These are phyloP conservation scores for Theonella swinhoei DNA, from an alignment of 37 sponge, comb jelly and placozoan species.

Conservation along the genomic window DNA sequence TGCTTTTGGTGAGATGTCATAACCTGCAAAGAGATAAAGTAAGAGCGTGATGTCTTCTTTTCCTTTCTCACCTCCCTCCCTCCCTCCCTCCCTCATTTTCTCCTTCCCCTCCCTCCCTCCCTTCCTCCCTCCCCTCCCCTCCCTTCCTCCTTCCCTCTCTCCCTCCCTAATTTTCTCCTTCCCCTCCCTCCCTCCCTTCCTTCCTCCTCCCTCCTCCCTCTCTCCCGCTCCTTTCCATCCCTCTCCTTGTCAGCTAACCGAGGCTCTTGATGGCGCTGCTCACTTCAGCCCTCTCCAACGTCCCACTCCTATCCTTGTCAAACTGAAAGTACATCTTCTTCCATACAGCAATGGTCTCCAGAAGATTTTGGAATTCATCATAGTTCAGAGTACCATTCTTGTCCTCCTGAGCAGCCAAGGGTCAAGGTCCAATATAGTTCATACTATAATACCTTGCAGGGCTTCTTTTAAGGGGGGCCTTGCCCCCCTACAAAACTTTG, in stretches of 20 bases:
- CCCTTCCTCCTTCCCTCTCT: not conserved
- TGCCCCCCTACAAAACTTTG: too few species aligned
- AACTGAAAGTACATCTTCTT: constrained; percentile 76
- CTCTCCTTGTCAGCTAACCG: constrained; percentile 16
- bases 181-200: not conserved
- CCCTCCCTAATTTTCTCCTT: too few species aligned
- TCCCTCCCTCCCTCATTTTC: too few species aligned
- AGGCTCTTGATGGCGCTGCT: constrained; percentile 31
- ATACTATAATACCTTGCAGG: constrained; percentile 8
- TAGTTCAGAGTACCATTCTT: constrained; percentile 69
- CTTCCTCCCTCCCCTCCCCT: not conserved
- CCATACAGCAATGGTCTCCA: constrained; percentile 71
- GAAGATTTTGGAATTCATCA: constrained; percentile 63
- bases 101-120: not conserved
- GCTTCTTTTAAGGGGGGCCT: too few species aligned
- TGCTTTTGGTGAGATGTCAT: constrained; percentile 36
- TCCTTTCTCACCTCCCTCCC: too few species aligned
- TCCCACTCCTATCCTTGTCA: constrained; percentile 74
- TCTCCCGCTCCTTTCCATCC: too few species aligned
- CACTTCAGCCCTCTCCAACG: constrained; percentile 69
- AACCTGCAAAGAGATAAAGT: constrained; percentile 31
- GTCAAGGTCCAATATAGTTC: not conserved
- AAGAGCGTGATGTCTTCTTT: not conserved
- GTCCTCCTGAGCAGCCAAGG: constrained; percentile 26
- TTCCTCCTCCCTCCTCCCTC: not conserved